Evolutionary conservation across 1,140 invertebrate genomes (phyloP), one percentile per base, ranked within the genome.

Genomic region (Cepaea nemoralis): DNA sequence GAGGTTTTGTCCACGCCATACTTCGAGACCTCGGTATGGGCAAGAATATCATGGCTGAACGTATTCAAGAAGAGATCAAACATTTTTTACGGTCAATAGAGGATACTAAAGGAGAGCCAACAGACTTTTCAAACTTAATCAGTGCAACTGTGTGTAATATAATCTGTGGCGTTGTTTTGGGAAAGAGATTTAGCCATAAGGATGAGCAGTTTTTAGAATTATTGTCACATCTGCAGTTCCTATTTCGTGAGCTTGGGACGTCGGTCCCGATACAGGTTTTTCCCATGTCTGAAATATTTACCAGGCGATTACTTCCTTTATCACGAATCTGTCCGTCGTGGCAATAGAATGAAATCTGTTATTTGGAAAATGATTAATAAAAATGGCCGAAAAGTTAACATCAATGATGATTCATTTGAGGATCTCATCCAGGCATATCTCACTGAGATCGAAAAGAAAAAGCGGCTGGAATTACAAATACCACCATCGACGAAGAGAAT

Each of bases 121-220:
- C 50, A 8, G 50, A 55, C 22, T 55, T 55, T 22, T 8, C 50
- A 55, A 14, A 35, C 19, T 40, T 37, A 24, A 59, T 83, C 27
- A 75, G 67, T 33, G 69, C 75, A 95, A 94, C 95, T 3, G 95
- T 97, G 75, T 96, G 95, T 87, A 98, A 98, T 90, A 96, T 98
- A 0, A 97, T 98, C 81, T 97, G 96, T 89, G 95, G 95, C 37
- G 94, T 98, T 45, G 94, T 97, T 83, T 98, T 98, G 96, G 95
- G 95, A 27, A 94, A 96, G 0, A 93, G 96, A 12, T 98, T 97
- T 89, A 93, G 94, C 63, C 93, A 94, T 45, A 70, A 79, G 19
- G 86, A 87, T 55, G 70, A 73, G 12, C 37, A 71, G 1, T 87
- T 86, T 71, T 5, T 45, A 50, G 12, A 82, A 8, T 75, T 70